These are phyloP conservation scores for Ormyrus pomaceus DNA, from an alignment of 2,888 invertebrate genomes.

Conservation along the genomic window DNA sequence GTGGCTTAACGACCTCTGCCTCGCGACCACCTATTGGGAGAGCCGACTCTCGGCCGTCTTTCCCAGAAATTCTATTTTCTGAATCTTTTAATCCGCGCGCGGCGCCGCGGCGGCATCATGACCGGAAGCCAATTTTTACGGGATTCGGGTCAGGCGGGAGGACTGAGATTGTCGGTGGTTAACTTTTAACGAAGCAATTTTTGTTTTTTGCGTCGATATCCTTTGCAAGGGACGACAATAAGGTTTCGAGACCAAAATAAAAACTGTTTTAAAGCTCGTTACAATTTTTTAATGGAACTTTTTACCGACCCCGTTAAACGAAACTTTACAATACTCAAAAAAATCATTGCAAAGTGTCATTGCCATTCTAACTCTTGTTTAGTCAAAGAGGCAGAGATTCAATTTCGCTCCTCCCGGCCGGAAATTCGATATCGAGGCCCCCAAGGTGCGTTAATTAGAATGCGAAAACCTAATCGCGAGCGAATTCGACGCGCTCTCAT, in stretches of 20 bases:
- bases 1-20: conserved; percentile 14
- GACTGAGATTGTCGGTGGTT: too few relatives aligned
- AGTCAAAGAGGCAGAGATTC: too few relatives aligned
- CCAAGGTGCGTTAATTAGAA: conserved; percentile 4
- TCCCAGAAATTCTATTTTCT: conserved; percentile 48
- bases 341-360: too few relatives aligned
- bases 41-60: background rate
- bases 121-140: conserved; percentile 39
- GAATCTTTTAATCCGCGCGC: conserved; percentile 33
- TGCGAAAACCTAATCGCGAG: conserved; percentile 5
- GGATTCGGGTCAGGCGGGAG: background rate
- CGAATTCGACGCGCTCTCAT: conserved; percentile 26
- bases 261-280: too few relatives aligned
- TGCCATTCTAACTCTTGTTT: too few relatives aligned
- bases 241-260: too few relatives aligned
- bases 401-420: background rate
- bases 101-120: background rate
- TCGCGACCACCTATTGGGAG: conserved; percentile 22
- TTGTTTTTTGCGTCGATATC: background rate
- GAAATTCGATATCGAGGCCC: conserved; percentile 4
- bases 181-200: conserved; percentile 32
- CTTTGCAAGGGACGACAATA: too few relatives aligned
- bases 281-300: too few relatives aligned
- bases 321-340: too few relatives aligned
- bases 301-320: too few relatives aligned